Conservation (phyloP, 2,888 invertebrate species). For the Phengaris arion region DNA sequence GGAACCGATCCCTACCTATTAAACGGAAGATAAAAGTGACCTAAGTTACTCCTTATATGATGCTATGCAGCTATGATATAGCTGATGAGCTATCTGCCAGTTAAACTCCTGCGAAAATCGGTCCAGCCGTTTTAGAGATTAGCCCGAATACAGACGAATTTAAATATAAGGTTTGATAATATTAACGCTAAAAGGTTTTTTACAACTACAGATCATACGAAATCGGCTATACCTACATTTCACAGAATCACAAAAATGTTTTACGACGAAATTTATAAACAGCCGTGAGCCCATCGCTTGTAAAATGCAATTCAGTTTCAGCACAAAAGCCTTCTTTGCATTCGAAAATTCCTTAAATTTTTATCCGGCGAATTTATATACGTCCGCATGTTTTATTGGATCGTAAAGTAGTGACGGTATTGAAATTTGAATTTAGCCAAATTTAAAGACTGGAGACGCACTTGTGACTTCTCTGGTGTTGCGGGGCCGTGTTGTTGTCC, state of each 20-base stretch:
- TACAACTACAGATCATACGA: neutral
- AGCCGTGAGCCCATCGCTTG: slow-evolving; percentile 7
- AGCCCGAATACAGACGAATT: too few relatives aligned
- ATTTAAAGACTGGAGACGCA: neutral
- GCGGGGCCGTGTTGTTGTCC: too few relatives aligned
- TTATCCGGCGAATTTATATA: neutral
- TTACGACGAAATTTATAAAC: slow-evolving; percentile 20
- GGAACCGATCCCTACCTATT: too few relatives aligned
- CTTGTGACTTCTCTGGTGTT: too few relatives aligned
- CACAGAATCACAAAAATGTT: slow-evolving; percentile 21
- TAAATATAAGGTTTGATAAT: too few relatives aligned
- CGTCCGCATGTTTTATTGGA: slow-evolving; percentile 15
- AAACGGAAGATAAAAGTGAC: too few relatives aligned
- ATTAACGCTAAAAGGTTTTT: too few relatives aligned
- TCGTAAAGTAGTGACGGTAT: neutral
- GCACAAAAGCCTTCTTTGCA: slow-evolving; percentile 4
- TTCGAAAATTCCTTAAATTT: slow-evolving; percentile 13
- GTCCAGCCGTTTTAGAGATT: too few relatives aligned
- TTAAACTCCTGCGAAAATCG: too few relatives aligned
- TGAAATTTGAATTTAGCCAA: neutral
- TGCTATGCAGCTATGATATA: too few relatives aligned
- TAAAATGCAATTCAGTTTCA: slow-evolving; percentile 22
- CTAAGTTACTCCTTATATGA: too few relatives aligned
- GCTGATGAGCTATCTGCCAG: too few relatives aligned
- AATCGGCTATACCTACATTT: neutral